phyloP scores from a whole-genome alignment of 2,113 vertebrate genomes.

The Okapia johnstoni region DNA sequence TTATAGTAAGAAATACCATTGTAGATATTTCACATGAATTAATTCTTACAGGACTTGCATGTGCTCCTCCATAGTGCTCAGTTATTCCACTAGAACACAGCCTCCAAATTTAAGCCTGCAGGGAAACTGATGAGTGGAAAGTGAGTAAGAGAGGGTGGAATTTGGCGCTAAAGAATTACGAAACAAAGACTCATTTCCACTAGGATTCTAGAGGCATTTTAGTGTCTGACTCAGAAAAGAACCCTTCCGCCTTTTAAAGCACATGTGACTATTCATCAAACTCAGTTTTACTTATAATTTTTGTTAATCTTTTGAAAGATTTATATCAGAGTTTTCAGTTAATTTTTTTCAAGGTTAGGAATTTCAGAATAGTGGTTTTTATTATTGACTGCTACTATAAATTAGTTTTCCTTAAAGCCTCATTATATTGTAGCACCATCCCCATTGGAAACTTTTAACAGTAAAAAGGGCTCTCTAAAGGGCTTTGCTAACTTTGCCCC shows the following conservation, averaged over 20 bases:
- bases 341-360: neutral
- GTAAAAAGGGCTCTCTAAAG: neutral
- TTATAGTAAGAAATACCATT: neutral
- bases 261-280: neutral
- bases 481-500: neutral
- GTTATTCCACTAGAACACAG: neutral
- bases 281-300: slow-evolving; percentile 7
- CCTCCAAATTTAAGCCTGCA: neutral
- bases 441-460: neutral
- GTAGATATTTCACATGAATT: neutral
- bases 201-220: neutral
- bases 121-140: neutral
- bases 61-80: neutral
- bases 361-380: neutral
- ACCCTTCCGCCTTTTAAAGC: neutral
- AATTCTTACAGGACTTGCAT: neutral
- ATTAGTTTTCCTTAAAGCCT: neutral
- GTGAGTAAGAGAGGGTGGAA: slow-evolving; percentile 12
- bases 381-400: neutral
- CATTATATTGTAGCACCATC: neutral
- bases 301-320: slow-evolving; percentile 27
- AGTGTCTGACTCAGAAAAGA: slow-evolving; percentile 26
- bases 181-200: slow-evolving; percentile 21
- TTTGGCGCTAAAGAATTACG: slow-evolving; percentile 27
- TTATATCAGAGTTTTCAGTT: neutral